Evolutionary conservation across 2,113 vertebrate genomes (phyloP).

Genomic region (Hippolais icterina): DNA sequence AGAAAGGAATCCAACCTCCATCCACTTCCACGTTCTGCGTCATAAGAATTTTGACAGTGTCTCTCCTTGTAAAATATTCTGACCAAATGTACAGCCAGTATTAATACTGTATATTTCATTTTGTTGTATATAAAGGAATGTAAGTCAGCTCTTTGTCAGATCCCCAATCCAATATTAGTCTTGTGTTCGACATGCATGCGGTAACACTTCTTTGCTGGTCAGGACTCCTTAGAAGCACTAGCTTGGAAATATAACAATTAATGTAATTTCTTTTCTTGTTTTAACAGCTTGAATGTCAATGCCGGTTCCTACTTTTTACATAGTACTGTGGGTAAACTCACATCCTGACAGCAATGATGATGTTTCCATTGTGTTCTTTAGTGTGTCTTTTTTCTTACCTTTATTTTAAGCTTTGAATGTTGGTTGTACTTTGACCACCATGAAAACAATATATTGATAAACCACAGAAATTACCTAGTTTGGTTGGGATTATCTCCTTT

Average conservation of each 20-base stretch:
- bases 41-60: background rate
- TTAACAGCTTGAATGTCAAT: constrained; percentile 82
- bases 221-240: constrained; percentile 47
- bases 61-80: constrained; percentile 25
- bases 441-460: constrained; percentile 65
- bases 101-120: constrained; percentile 66
- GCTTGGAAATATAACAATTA: constrained; percentile 40
- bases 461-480: constrained; percentile 29
- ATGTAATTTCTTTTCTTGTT: constrained; percentile 56
- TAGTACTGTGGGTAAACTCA: constrained; percentile 79
- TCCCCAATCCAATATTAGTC: constrained; percentile 42
- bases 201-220: constrained; percentile 63
- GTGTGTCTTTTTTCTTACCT: constrained; percentile 47
- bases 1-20: background rate
- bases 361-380: constrained; percentile 77
- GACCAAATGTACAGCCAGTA: constrained; percentile 58
- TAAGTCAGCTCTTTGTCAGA: constrained; percentile 55
- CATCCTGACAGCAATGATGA: constrained; percentile 80
- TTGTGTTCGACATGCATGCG: constrained; percentile 72
- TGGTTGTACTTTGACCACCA: constrained; percentile 78
- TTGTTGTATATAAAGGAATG: constrained; percentile 75
- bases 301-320: constrained; percentile 72
- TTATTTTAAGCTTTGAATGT: constrained; percentile 77
- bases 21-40: rapidly evolving
- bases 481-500: constrained; percentile 13